Base-by-base conservation (phyloP, 2,113 vertebrate genomes). In the Brachyistius frenatus region DNA sequence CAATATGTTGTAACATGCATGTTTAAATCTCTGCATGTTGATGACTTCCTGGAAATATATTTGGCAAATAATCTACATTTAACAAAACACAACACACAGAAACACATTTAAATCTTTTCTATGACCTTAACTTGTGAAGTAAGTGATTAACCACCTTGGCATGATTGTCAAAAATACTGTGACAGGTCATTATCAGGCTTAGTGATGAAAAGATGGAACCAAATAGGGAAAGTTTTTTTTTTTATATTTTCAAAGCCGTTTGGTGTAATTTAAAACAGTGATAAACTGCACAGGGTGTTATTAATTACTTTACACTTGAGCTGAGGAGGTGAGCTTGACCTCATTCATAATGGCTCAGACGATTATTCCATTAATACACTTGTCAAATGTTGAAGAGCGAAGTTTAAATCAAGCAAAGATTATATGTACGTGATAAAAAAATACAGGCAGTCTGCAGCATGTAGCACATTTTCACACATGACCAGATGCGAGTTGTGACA, bases 231-330 rank as follows among this genome's bases (percentile, higher is more conserved):
- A 14, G 46, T 23, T 35, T 57, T 65, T 73, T 50, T 39, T 53
- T 52, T 36, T 7, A 14, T 50, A 33, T 53, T 50, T 31, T 8
- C 9, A 31, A 54, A 73, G 39, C 69, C 62, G 46, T 76, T 55
- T 13, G 66, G 66, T 55, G 58, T 53, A 66, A 73, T 83, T 71
- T 62, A 64, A 84, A 88, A 79, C 66, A 35, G 23, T 72, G 64
- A 86, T 81, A 73, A 81, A 86, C 49, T 68, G 47, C 57, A 32
- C 31, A 46, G 72, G 15, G 7, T 76, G 80, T 79, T 73, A 78
- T 83, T 77, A 75, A 83, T 81, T 77, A 83, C 65, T 66, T 84
- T 57, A 71, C 78, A 53, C 81, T 81, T 82, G 14, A 71, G 73
- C 60, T 80, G 37, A 63, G 31, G 73, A 76, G 70, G 56, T 33